A percentile compares a stretch with the other conserved stretches of the same genome.
Evolutionary conservation across 2,113 vertebrate species (phyloP).

Genomic region (Emydura subglobosa): DNA sequence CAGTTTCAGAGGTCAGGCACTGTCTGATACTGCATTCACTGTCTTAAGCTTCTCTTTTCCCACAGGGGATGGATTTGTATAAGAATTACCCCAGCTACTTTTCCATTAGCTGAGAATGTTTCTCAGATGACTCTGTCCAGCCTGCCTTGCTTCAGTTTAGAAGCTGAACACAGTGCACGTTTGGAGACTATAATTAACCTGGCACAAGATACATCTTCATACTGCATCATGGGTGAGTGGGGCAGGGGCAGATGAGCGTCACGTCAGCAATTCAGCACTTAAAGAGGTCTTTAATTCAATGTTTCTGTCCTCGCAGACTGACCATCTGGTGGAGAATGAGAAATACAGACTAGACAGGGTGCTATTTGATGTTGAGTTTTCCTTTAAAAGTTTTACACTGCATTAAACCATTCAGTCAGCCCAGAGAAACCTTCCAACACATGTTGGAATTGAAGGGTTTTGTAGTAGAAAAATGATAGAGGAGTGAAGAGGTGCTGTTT

Average conservation of each 20-base stretch:
- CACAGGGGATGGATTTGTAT: slow-evolving; percentile 69
- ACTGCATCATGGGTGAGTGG: neutral
- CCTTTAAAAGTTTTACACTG: neutral
- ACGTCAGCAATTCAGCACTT: neutral
- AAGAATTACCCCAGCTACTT: slow-evolving; percentile 69
- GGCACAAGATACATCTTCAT: slow-evolving; percentile 25
- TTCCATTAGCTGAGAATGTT: slow-evolving; percentile 53
- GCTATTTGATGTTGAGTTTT: neutral
- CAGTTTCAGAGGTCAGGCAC: slow-evolving; percentile 79
- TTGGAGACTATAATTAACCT: slow-evolving; percentile 41
- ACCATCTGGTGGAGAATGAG: slow-evolving; percentile 27
- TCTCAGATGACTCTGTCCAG: slow-evolving; percentile 66
- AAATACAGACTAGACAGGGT: neutral
- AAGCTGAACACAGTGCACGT: slow-evolving; percentile 29
- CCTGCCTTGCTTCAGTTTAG: slow-evolving; percentile 50
- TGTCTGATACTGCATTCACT: slow-evolving; percentile 72
- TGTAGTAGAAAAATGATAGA: accelerated
- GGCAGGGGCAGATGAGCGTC: neutral
- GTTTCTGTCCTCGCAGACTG: neutral
- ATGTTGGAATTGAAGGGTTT: neutral
- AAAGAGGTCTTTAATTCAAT: neutral
- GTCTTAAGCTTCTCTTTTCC: slow-evolving; percentile 72
- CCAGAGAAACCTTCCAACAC: neutral
- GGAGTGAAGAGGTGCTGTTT: neutral
- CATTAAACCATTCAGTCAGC: neutral